Percentiles rank a stretch among this genome's conserved stretches.
phyloP scores from a whole-genome alignment of 2,797 vertebrate species.

The Cercopithecus neglectus region DNA sequence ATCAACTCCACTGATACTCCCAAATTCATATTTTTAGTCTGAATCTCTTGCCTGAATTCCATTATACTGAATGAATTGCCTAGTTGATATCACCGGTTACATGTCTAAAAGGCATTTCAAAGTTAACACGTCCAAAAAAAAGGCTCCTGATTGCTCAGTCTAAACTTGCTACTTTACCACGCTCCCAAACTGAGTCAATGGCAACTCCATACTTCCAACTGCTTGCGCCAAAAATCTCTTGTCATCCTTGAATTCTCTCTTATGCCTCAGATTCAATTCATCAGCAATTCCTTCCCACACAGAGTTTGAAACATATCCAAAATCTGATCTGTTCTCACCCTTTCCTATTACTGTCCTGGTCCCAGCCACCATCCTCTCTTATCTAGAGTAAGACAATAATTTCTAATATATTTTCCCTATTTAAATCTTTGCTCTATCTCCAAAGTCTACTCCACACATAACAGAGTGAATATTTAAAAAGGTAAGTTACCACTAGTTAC shows the following conservation, averaged over 20 bases:
- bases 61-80: background rate
- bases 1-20: background rate
- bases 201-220: background rate
- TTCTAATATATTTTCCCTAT: constrained; percentile 6
- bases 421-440: background rate
- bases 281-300: constrained; percentile 20
- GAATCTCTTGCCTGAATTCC: constrained; percentile 34
- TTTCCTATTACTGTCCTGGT: background rate
- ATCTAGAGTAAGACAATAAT: background rate
- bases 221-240: constrained; percentile 8
- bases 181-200: background rate
- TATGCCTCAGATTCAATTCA: constrained; percentile 41
- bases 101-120: background rate
- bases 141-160: background rate
- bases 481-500: background rate
- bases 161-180: background rate
- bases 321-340: constrained; percentile 23
- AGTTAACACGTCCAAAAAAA: background rate
- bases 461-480: background rate
- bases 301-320: constrained; percentile 33
- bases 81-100: background rate
- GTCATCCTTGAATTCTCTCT: constrained; percentile 28
- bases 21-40: constrained; percentile 32
- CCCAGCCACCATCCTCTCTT: background rate
- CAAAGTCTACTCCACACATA: background rate